These are phyloP conservation scores for Dreissena rostriformis DNA, from an alignment of 1,140 invertebrate species.

Conservation along the genomic window DNA sequence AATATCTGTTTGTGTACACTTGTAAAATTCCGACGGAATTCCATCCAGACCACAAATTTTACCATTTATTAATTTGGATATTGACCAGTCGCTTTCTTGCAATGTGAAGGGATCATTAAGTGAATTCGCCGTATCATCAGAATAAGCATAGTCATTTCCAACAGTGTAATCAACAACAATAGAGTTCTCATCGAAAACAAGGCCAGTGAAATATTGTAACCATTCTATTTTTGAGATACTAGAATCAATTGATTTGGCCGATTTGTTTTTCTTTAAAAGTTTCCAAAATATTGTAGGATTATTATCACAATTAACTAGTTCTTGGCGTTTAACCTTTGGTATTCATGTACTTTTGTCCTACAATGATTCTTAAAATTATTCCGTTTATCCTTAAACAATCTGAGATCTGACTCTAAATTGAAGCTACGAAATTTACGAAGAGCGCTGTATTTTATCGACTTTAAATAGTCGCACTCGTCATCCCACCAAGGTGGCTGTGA, in stretches of 20 bases:
- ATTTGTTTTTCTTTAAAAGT: conserved; percentile 10
- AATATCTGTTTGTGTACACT: not conserved
- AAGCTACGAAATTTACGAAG: not conserved
- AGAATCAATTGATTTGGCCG: not conserved
- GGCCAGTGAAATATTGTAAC: not conserved
- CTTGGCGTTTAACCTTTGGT: not conserved
- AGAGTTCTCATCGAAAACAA: not conserved
- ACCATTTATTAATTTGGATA: conserved; percentile 10
- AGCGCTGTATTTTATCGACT: no score
- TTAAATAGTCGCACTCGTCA: no score
- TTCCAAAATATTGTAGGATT: conserved; percentile 1
- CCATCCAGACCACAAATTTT: conserved; percentile 25
- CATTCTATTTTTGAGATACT: not conserved
- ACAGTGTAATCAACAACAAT: not conserved
- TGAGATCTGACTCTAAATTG: not conserved
- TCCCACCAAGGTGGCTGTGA: no score
- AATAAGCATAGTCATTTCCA: not conserved
- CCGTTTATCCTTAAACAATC: conserved; percentile 8
- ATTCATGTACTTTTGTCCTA: not conserved
- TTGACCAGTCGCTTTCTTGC: not conserved
- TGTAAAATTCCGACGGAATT: conserved; percentile 32
- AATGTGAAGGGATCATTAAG: conserved; percentile 24
- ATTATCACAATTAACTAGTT: not conserved
- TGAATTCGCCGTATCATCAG: not conserved
- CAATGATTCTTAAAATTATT: conserved; percentile 19